These are phyloP conservation scores for Charaxes varanes DNA, from an alignment of 1,140 invertebrate species.

Conservation along the genomic window DNA sequence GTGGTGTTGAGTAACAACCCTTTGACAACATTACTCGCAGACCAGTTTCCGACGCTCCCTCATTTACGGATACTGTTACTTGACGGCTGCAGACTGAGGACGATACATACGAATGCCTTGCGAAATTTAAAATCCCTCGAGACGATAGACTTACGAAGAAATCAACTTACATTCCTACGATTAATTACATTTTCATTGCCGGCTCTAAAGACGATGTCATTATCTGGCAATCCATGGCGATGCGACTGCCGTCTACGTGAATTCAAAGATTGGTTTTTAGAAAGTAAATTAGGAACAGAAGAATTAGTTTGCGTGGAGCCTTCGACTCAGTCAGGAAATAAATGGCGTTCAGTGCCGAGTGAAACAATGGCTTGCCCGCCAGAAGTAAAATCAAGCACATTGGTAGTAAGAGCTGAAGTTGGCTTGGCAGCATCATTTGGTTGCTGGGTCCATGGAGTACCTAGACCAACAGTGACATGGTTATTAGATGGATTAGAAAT, in stretches of 20 bases:
- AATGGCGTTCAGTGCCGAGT: constrained; percentile 57
- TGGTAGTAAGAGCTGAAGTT: constrained; percentile 62
- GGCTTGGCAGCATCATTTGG: constrained; percentile 78
- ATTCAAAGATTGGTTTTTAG: constrained; percentile 87
- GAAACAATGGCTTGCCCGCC: constrained; percentile 62
- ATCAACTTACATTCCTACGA: constrained; percentile 66
- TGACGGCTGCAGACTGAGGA: constrained; percentile 82
- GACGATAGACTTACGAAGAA: constrained; percentile 65
- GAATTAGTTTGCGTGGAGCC: constrained; percentile 62
- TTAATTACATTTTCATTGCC: constrained; percentile 63
- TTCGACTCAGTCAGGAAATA: constrained; percentile 51
- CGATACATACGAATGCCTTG: constrained; percentile 80
- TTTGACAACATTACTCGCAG: constrained; percentile 76
- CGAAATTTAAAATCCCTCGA: constrained; percentile 65
- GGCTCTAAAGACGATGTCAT: constrained; percentile 82
- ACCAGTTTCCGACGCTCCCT: constrained; percentile 83
- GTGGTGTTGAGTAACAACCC: constrained; percentile 85
- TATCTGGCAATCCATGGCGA: constrained; percentile 92
- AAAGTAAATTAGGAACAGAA: constrained; percentile 72
- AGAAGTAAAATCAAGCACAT: constrained; percentile 59
- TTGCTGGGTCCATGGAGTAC: constrained; percentile 87
- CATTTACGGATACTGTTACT: constrained; percentile 85
- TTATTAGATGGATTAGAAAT: constrained; percentile 80
- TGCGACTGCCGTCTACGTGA: constrained; percentile 90
- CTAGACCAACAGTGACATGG: constrained; percentile 89